Conservation (phyloP, 53 echinoderm and acorn worm species). For the Patiria pectinifera region DNA sequence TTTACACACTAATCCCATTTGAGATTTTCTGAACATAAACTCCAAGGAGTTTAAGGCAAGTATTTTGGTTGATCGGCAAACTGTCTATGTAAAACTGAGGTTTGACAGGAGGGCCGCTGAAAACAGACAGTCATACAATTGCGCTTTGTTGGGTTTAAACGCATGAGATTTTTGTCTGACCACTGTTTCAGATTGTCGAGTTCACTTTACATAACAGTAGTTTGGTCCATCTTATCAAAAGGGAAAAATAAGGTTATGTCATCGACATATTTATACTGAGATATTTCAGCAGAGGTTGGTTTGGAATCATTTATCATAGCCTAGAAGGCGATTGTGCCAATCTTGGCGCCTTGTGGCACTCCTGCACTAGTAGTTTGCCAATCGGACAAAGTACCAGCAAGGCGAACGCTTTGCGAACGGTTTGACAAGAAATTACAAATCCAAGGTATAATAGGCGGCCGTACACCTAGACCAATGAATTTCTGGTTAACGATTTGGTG, state of each 20-base stretch:
- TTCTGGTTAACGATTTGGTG: constrained; percentile 41
- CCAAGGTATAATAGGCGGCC: constrained; percentile 50
- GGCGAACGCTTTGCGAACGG: constrained; percentile 27
- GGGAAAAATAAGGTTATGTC: constrained; percentile 33
- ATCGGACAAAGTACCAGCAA: constrained; percentile 26
- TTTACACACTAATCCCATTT: constrained; percentile 35
- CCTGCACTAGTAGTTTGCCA: constrained; percentile 30
- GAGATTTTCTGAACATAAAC: constrained; percentile 29
- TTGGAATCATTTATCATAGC: constrained; percentile 34
- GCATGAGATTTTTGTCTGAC: not conserved
- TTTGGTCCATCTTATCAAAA: no score
- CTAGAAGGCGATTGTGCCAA: constrained; percentile 37
- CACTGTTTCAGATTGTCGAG: not conserved
- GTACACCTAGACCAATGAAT: constrained; percentile 40
- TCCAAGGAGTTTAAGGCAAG: constrained; percentile 33
- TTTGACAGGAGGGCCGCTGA: constrained; percentile 23
- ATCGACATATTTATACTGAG: constrained; percentile 55
- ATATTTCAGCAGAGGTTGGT: not conserved
- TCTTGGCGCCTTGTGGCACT: constrained; percentile 42
- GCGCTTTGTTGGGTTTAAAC: constrained; percentile 6
- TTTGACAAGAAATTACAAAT: constrained; percentile 42
- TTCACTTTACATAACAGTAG: not conserved
- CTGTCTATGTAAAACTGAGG: constrained; percentile 19
- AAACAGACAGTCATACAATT: constrained; percentile 11
- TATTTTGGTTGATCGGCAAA: not conserved